Base-by-base conservation (phyloP, 1,140 invertebrate species). In the Sitodiplosis mosellana region DNA sequence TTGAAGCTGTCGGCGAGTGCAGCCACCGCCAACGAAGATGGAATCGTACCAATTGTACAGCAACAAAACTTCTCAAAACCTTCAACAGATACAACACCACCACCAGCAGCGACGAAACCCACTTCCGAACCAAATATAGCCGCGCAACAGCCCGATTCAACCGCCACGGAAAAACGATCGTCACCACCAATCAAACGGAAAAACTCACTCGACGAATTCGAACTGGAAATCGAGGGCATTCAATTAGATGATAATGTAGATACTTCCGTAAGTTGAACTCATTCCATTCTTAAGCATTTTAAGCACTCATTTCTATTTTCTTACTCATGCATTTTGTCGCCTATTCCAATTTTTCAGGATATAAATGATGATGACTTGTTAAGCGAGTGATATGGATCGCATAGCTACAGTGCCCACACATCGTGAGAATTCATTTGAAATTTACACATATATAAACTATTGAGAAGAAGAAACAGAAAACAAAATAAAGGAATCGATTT, bases 181-280 rank as follows among this genome's bases (percentile, higher is more conserved):
- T 45, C 47, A 40, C 34, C 40, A 45, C 7, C 15, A 21, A 12
- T 37, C 33, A 21, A 42, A 45, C 20, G 55, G 53, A 57, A 63
- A 44, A 60, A 62, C 44, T 59, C 59, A 47, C 71, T 75, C 33
- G 70, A 74, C 40, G 75, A 77, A 53, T 52, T 78, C 3, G 75
- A 79, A 54, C 52, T 77, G 21, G 75, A 77, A 57, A 62, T 78
- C 18, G 75, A 78, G 40, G 69, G 69, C 37, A 66, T 73, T 44
- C 71, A 70, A 52, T 56, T 80, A 27, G 77, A 78, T 55, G 77
- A 77, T 47, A 77, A 75, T 57, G 77, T 78, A 47, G 77, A 79
- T 58, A 75, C 72, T 18, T 71, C 72, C 51, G 76, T 48, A 42
- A 41, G 37, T n/a, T n/a, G n/a, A n/a, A n/a, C n/a, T n/a, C n/a